phyloP scores from a whole-genome alignment of 1,140 invertebrate species.

The Pararge aegeria region DNA sequence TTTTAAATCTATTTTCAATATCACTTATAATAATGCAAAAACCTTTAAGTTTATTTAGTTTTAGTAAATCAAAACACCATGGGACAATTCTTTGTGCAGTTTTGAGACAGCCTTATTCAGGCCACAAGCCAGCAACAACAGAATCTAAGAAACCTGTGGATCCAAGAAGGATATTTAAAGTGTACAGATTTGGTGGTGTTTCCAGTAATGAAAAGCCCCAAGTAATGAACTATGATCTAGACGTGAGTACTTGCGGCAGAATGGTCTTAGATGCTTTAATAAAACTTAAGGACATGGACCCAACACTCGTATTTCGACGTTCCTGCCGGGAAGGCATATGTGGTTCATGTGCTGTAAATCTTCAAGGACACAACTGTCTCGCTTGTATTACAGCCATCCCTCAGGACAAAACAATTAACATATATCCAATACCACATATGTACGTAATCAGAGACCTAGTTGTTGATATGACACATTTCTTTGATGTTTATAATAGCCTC shows the following conservation, averaged over 20 bases:
- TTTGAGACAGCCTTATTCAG: constrained; percentile 8
- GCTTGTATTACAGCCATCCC: constrained; percentile 86
- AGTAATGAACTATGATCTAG: constrained; percentile 88
- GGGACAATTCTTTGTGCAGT: neutral
- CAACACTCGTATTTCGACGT: constrained; percentile 89
- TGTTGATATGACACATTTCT: constrained; percentile 93
- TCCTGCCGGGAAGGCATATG: constrained; percentile 95
- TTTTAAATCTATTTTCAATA: no score
- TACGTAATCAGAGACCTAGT: constrained; percentile 95
- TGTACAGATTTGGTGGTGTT: constrained; percentile 62
- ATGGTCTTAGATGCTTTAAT: constrained; percentile 94
- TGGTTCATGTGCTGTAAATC: constrained; percentile 94
- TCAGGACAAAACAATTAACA: constrained; percentile 82
- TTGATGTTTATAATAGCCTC: constrained; percentile 91
- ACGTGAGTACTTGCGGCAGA: constrained; percentile 86
- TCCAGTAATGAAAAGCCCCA: constrained; percentile 83
- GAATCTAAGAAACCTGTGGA: constrained; percentile 81
- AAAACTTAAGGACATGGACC: constrained; percentile 93
- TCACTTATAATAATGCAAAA: constrained; percentile 4
- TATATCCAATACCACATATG: constrained; percentile 95
- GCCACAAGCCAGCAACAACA: constrained; percentile 13
- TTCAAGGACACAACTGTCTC: constrained; percentile 91
- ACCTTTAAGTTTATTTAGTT: neutral
- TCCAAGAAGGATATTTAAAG: constrained; percentile 51
- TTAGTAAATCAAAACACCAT: neutral